These are phyloP conservation scores for Chymomyza fuscimana DNA, from an alignment of 2,888 invertebrate species.

Conservation along the genomic window DNA sequence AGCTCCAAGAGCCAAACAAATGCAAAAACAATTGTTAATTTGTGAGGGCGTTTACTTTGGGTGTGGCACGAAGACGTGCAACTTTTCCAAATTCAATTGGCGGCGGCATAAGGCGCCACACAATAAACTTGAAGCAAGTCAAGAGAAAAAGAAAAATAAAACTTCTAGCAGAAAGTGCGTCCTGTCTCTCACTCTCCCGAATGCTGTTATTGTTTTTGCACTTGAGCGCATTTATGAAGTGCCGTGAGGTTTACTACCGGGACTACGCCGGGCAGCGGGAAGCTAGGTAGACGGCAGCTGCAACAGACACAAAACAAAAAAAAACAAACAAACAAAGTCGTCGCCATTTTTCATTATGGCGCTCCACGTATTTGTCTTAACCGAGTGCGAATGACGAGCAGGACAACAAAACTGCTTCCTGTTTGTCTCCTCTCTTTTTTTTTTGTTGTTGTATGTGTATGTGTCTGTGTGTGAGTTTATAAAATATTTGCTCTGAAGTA, in stretches of 20 bases:
- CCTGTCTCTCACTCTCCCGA: background rate
- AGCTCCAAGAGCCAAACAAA: background rate
- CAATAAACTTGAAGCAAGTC: conserved; percentile 27
- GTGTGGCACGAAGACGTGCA: conserved; percentile 3
- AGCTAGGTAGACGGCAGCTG: background rate
- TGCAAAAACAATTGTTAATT: conserved; percentile 44
- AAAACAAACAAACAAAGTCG: conserved; percentile 29
- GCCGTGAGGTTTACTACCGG: background rate
- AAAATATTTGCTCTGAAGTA: conserved; percentile 47
- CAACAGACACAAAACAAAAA: background rate
- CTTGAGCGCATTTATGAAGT: conserved; percentile 57
- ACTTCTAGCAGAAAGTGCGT: conserved; percentile 1
- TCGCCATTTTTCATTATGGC: conserved; percentile 65
- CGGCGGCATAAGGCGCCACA: conserved; percentile 5
- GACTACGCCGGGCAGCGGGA: background rate
- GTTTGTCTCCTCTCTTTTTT: conserved; percentile 27
- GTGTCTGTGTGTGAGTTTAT: background rate
- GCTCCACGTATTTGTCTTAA: conserved; percentile 57
- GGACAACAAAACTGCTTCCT: conserved; percentile 9
- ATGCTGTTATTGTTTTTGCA: conserved; percentile 30
- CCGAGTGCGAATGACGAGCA: background rate
- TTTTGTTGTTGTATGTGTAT: no score
- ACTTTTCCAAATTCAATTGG: conserved; percentile 43
- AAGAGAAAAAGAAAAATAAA: conserved; percentile 8
- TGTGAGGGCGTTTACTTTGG: conserved; percentile 4